Evolutionary conservation across 1,140 invertebrate genomes (phyloP).

Genomic region (Zaprionus nigranus): DNA sequence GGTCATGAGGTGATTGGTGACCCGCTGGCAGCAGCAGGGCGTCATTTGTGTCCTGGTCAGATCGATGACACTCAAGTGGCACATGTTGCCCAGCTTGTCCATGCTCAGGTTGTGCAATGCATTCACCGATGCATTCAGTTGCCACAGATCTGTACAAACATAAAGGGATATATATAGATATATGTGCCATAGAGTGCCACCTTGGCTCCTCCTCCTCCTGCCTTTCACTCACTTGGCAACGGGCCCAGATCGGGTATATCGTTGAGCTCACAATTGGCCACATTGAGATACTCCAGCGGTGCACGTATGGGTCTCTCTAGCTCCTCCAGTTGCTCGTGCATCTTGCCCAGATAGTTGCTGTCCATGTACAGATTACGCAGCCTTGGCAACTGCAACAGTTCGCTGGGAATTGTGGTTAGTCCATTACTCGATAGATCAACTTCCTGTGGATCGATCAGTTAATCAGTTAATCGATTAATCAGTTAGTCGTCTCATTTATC

Average conservation of each 20-base stretch:
- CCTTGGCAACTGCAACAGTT: conserved; percentile 86
- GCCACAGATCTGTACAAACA: conserved; percentile 68
- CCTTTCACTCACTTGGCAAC: conserved; percentile 80
- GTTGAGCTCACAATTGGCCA: conserved; percentile 86
- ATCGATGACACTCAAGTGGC: conserved; percentile 77
- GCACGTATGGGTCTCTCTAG: conserved; percentile 85
- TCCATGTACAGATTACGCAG: conserved; percentile 87
- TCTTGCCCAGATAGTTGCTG: conserved; percentile 85
- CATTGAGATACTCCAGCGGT: conserved; percentile 86
- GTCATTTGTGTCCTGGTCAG: conserved; percentile 65
- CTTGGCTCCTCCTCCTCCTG: too few relatives aligned
- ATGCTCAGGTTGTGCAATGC: conserved; percentile 64
- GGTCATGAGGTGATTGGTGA: conserved; percentile 68
- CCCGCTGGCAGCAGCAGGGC: conserved; percentile 72
- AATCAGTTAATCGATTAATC: not conserved
- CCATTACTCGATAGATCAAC: conserved; percentile 87
- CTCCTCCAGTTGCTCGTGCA: conserved; percentile 75
- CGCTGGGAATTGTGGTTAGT: conserved; percentile 85
- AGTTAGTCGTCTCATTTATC: not conserved
- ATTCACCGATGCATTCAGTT: conserved; percentile 78
- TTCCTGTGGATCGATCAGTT: conserved; percentile 72
- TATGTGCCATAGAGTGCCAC: too few relatives aligned
- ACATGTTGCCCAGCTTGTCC: conserved; percentile 69
- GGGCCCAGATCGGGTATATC: conserved; percentile 86
- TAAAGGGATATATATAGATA: not conserved